A percentile compares a stretch with the other conserved stretches of the same genome.
These are phyloP conservation scores for Sussaba pulchella DNA, from an alignment of 2,888 invertebrate species.

Conservation along the genomic window DNA sequence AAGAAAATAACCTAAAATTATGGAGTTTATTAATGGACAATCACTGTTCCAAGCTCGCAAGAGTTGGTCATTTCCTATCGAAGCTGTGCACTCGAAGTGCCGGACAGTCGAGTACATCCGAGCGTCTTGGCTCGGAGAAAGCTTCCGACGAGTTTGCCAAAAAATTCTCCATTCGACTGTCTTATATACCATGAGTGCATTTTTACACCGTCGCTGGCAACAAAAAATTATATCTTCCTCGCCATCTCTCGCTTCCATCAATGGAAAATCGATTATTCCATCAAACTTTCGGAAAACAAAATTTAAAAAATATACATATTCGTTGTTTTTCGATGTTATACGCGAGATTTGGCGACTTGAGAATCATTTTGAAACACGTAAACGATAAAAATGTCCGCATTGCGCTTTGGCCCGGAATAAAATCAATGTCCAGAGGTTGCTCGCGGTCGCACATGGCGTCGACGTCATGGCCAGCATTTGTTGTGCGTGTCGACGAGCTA, in stretches of 20 bases:
- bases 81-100: slow-evolving; percentile 17
- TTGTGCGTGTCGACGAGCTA: slow-evolving; percentile 57
- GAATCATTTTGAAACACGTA: slow-evolving; percentile 31
- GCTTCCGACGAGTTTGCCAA: not conserved
- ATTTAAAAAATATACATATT: too few species aligned
- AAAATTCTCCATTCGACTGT: slow-evolving; percentile 15
- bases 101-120: slow-evolving; percentile 3
- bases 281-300: too few species aligned
- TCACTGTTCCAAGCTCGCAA: not conserved
- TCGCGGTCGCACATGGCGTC: slow-evolving; percentile 33
- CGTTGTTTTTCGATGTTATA: not conserved
- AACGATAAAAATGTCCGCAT: slow-evolving; percentile 73
- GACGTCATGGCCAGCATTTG: slow-evolving; percentile 14
- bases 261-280: too few species aligned
- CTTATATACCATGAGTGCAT: not conserved
- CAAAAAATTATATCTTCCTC: not conserved
- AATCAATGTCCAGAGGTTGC: slow-evolving; percentile 71
- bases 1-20: too few species aligned
- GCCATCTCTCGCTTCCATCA: not conserved
- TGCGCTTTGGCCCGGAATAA: slow-evolving; percentile 73
- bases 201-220: not conserved
- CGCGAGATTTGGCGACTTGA: not conserved
- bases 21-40: too few species aligned
- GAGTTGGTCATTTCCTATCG: not conserved
- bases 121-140: slow-evolving; percentile 24